Evolutionary conservation across 92 coral and sea anemone species (phyloP).

Genomic region (Paragorgia papillata): DNA sequence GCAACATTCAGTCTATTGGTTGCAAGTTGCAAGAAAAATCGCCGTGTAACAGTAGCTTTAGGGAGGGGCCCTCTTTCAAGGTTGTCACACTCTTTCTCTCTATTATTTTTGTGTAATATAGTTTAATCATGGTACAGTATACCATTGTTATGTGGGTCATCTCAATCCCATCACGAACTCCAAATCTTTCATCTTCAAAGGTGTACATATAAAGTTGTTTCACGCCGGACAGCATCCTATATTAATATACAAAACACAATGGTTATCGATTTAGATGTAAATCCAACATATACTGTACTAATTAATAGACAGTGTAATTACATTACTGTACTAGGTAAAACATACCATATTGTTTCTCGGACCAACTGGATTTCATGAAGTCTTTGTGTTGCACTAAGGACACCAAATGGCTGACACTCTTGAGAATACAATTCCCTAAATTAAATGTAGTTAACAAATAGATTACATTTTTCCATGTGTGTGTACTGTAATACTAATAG

Average conservation of each 20-base stretch:
- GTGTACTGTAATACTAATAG: no score
- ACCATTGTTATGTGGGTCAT: constrained; percentile 84
- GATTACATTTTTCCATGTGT: not conserved
- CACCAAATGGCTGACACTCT: constrained; percentile 69
- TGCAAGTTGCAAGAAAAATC: no score
- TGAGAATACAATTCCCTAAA: constrained; percentile 68
- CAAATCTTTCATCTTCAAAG: constrained; percentile 44
- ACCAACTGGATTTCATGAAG: constrained; percentile 82
- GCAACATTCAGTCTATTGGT: no score
- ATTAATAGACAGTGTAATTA: no score
- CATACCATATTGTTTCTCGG: constrained; percentile 92
- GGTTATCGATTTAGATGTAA: no score
- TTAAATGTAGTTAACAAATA: not conserved
- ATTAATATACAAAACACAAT: not conserved
- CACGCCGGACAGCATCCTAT: constrained; percentile 90
- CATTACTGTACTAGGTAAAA: no score
- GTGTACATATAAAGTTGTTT: constrained; percentile 69
- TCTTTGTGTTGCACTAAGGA: constrained; percentile 31
- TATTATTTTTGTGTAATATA: no score
- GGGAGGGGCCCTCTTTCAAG: no score
- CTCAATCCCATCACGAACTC: constrained; percentile 65
- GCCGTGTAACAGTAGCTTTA: no score
- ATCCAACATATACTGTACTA: no score
- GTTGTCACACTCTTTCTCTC: no score
- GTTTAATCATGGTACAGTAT: no score